Conservation (phyloP, 2,888 invertebrate genomes). For the Cosmorhoe ocellata region DNA sequence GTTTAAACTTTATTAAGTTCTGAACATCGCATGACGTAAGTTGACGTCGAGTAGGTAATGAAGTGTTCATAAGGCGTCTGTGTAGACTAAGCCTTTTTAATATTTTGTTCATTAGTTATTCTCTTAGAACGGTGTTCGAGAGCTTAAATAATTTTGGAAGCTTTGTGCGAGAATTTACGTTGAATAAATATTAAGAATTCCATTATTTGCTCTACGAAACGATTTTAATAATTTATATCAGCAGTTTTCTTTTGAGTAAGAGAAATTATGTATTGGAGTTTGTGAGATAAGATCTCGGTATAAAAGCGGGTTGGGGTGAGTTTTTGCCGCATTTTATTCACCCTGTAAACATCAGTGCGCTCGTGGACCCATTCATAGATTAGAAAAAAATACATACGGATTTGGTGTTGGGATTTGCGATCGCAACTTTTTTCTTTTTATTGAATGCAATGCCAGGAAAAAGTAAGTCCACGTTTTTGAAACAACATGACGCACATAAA, state of each 20-base stretch:
- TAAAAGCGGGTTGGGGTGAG: conserved; percentile 4
- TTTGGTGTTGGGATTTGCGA: conserved; percentile 3
- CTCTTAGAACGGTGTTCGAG: conserved; percentile 31
- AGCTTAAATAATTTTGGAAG: conserved; percentile 35
- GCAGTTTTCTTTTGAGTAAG: conserved; percentile 30
- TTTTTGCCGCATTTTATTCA: conserved; percentile 16
- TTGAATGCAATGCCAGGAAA: neutral
- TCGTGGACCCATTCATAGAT: conserved; percentile 14
- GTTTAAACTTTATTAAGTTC: conserved; percentile 79
- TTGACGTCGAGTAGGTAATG: conserved; percentile 64
- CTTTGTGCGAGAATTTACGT: conserved; percentile 31
- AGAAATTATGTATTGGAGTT: conserved; percentile 24
- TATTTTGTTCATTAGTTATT: conserved; percentile 41
- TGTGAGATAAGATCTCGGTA: conserved; percentile 17
- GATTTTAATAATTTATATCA: conserved; percentile 34
- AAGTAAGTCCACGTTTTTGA: too few species aligned
- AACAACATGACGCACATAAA: too few species aligned
- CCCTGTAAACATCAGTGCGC: conserved; percentile 8
- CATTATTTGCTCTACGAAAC: conserved; percentile 32
- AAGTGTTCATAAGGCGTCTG: conserved; percentile 51
- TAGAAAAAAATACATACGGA: conserved; percentile 13
- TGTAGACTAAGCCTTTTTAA: conserved; percentile 41
- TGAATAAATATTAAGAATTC: conserved; percentile 35
- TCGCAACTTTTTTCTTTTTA: conserved; percentile 1
- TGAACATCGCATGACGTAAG: conserved; percentile 71